Evolutionary conservation across 2,797 vertebrate species (phyloP), one percentile per base, ranked within the genome.

Genomic region (Enteromius afrohamiltoni): DNA sequence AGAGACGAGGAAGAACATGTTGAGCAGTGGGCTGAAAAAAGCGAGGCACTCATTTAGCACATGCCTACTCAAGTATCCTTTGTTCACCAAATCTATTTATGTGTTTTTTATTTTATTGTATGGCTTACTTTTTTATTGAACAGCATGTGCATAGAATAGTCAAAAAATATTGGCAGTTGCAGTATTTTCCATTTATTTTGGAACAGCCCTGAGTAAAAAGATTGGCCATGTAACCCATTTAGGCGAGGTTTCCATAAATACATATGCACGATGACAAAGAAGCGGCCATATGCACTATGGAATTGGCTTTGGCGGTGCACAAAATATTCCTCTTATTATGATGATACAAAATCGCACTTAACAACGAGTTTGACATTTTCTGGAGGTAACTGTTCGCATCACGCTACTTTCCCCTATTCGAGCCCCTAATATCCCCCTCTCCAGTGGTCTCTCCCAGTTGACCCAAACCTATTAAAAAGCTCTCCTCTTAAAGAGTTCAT

Each of bases 391-490:
- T 80, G 91, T 91, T 93, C 93, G 9, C 93, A 93, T 93, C 90
- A 91, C 88, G 89, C 91, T 93, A 92, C 91, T 94, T 93, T 91
- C 92, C 93, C 91, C 92, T 93, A 94, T 93, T 93, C 91, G 85
- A 90, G 90, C 90, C 90, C 92, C 89, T 80, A 88, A 92, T 92
- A 93, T 94, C 92, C 90, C 93, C 93, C 92, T 93, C 89, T 87
- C 82, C 90, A 89, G 89, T 90, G 90, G 92, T 90, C 92, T 92
- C 92, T 93, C 91, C 91, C 91, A 93, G 93, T 93, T 92, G 93
- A 94, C 92, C 91, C 84, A 90, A 94, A 92, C 93, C 93, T 94
- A 95, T 95, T 94, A 94, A 94, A 94, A 94, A 93, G 93, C 93
- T 94, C 93, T 93, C 93, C 93, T 94, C 92, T 93, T 93, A 92